These are phyloP conservation scores for Busseola fusca DNA, from an alignment of 2,888 invertebrate species.

Conservation along the genomic window DNA sequence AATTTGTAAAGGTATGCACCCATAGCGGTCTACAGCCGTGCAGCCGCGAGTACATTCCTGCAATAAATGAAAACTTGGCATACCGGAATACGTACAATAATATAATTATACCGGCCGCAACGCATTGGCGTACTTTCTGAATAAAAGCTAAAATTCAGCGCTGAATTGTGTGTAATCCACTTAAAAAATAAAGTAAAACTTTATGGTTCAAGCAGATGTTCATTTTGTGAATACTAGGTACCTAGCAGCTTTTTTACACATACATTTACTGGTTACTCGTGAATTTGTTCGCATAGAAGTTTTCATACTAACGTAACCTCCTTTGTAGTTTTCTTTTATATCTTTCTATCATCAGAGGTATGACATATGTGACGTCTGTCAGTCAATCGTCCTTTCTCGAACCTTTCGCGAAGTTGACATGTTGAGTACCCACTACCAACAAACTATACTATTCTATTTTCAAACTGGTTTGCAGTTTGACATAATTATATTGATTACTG, in stretches of 20 bases:
- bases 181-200: slow-evolving; percentile 8
- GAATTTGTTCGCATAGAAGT: background rate
- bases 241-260: background rate
- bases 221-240: background rate
- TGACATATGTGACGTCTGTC: background rate
- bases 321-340: background rate
- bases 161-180: slow-evolving; percentile 11
- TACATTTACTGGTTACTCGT: background rate
- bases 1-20: slow-evolving; percentile 1
- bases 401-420: too few species aligned
- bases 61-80: slow-evolving; percentile 15
- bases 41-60: slow-evolving; percentile 3
- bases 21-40: background rate
- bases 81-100: slow-evolving; percentile 13
- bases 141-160: slow-evolving; percentile 17
- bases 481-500: too few species aligned
- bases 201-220: slow-evolving; percentile 2
- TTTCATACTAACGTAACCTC: background rate
- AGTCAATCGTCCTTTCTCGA: too few species aligned
- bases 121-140: background rate
- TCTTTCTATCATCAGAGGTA: background rate
- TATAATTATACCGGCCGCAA: slow-evolving; percentile 17
- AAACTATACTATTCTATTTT: too few species aligned
- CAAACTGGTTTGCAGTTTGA: too few species aligned
- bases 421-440: too few species aligned